A percentile compares a stretch with the other conserved stretches of the same genome.
Evolutionary conservation across 2,888 invertebrate species (phyloP).

Genomic region (Cylindroiulus punctatus): DNA sequence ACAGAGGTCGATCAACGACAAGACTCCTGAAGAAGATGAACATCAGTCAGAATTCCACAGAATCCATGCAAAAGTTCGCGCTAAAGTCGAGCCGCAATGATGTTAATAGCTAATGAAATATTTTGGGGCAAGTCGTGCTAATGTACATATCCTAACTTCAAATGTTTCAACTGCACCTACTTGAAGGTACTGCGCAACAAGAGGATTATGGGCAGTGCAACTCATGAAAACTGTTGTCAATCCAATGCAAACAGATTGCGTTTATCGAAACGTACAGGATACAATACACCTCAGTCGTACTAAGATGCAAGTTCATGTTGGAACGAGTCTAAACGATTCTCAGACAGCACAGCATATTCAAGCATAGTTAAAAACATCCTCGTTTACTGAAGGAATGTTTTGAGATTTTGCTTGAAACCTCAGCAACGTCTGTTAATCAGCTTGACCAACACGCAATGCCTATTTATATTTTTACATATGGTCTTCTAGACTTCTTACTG

Average conservation of each 20-base stretch:
- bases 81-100: conserved; percentile 66
- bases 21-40: conserved; percentile 59
- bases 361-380: not conserved
- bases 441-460: not conserved
- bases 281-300: not conserved
- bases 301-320: not conserved
- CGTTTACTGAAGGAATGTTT: not conserved
- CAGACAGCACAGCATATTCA: not conserved
- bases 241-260: not conserved
- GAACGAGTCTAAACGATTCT: not conserved
- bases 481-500: conserved; percentile 6
- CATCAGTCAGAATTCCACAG: conserved; percentile 71
- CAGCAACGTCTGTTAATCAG: not conserved
- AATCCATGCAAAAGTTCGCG: conserved; percentile 74
- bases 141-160: conserved; percentile 26
- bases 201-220: not conserved
- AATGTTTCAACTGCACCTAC: not conserved
- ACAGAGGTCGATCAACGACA: conserved; percentile 19
- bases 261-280: not conserved
- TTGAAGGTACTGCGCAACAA: not conserved
- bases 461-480: not conserved
- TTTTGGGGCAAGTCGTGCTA: not conserved
- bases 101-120: not conserved
- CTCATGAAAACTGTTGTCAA: not conserved
- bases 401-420: not conserved